Evolutionary conservation across 2,113 vertebrate species (phyloP).

Genomic region (Spheniscus mendiculus): DNA sequence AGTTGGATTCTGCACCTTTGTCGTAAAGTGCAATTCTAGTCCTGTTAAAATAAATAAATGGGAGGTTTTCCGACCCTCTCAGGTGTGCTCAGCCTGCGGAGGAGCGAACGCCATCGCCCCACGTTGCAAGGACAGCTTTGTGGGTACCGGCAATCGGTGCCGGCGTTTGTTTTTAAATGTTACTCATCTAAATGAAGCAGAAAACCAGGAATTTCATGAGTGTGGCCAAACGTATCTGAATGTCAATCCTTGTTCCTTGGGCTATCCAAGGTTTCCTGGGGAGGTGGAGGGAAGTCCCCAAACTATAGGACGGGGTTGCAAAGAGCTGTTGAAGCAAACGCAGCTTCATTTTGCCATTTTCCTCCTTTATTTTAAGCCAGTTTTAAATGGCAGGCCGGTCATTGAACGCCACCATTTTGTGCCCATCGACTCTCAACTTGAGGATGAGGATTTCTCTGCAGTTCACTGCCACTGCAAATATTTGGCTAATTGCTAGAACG

Average conservation of each 20-base stretch:
- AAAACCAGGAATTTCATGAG: neutral
- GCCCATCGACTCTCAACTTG: neutral
- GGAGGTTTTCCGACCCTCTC: neutral
- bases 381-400: rapidly evolving
- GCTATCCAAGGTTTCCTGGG: neutral
- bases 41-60: neutral
- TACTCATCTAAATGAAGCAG: constrained; percentile 7
- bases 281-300: neutral
- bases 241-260: neutral
- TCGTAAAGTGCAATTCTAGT: neutral
- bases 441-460: neutral
- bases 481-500: neutral
- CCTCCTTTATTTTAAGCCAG: neutral
- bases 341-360: rapidly evolving
- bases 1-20: neutral
- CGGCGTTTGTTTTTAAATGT: neutral
- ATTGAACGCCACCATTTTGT: rapidly evolving
- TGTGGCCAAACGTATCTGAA: neutral
- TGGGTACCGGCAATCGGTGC: neutral
- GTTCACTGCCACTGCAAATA: neutral
- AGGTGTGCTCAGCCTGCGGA: neutral
- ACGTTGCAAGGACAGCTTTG: neutral
- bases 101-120: neutral
- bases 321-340: neutral
- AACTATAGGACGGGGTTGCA: neutral